Evolutionary conservation across 2,888 invertebrate species (phyloP).

Genomic region (Drosophila hamatofila): DNA sequence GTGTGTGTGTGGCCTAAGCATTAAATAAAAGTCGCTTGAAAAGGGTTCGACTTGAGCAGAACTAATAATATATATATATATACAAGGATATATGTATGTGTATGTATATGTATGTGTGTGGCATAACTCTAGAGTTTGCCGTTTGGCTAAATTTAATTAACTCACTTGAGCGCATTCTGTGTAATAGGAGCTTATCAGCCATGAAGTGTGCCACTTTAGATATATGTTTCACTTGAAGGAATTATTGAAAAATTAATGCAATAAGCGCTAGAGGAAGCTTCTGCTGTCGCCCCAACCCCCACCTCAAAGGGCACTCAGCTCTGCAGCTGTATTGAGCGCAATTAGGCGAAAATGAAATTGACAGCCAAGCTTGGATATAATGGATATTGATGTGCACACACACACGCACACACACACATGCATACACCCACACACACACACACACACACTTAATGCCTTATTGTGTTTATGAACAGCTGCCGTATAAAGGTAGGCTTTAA

Average conservation of each 20-base stretch:
- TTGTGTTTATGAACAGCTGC: constrained; percentile 49
- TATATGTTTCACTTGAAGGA: constrained; percentile 68
- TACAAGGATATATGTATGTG: not conserved
- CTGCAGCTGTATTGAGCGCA: constrained; percentile 46
- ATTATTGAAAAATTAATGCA: constrained; percentile 81
- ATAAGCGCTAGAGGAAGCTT: constrained; percentile 54
- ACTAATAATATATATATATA: constrained; percentile 18
- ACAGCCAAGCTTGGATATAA: constrained; percentile 62
- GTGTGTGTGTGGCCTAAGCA: constrained; percentile 61
- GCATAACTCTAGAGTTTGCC: constrained; percentile 14
- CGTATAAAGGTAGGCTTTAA: constrained; percentile 61
- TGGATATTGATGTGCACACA: constrained; percentile 65
- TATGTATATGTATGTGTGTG: not conserved
- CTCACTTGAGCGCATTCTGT: constrained; percentile 70
- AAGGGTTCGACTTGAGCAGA: constrained; percentile 62
- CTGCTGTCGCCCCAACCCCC: not conserved
- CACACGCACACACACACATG: constrained; percentile 7
- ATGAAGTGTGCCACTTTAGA: constrained; percentile 72
- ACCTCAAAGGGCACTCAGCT: not conserved
- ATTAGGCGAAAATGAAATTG: constrained; percentile 73
- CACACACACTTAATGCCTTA: constrained; percentile 16
- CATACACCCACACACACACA: constrained; percentile 1
- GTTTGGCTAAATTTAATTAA: constrained; percentile 78
- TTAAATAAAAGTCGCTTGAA: constrained; percentile 67
- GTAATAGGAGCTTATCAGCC: constrained; percentile 81